Evolutionary conservation across 2,888 invertebrate genomes (phyloP).

Genomic region (Cinara cedri): DNA sequence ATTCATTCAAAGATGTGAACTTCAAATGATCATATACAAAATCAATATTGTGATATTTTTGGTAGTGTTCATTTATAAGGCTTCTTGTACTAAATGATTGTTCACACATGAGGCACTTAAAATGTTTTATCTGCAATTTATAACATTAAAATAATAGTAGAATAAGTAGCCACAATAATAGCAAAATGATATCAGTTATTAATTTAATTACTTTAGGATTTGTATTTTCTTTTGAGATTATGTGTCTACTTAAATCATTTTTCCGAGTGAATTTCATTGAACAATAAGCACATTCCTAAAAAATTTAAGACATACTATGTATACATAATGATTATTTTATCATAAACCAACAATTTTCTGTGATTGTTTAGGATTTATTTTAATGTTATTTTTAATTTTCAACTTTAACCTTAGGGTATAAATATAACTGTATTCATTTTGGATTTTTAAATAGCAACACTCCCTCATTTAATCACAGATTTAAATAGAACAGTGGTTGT

Average conservation of each 20-base stretch:
- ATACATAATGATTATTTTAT: too few relatives aligned
- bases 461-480: too few relatives aligned
- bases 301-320: background rate
- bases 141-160: background rate
- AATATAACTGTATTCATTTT: too few relatives aligned
- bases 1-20: constrained; percentile 58
- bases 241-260: background rate
- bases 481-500: too few relatives aligned
- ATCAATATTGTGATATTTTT: background rate
- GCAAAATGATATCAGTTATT: background rate
- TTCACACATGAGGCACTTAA: constrained; percentile 26
- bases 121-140: background rate
- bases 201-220: background rate
- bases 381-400: too few relatives aligned
- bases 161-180: background rate
- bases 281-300: constrained; percentile 8
- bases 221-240: background rate
- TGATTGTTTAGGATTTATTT: too few relatives aligned
- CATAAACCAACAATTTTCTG: too few relatives aligned
- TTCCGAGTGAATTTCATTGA: background rate
- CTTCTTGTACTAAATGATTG: background rate
- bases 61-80: constrained; percentile 6
- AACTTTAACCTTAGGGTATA: too few relatives aligned
- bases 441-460: too few relatives aligned
- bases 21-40: constrained; percentile 48